Conservation (phyloP, 92 coral and sea anemone genomes). For the Ricordea florida region DNA sequence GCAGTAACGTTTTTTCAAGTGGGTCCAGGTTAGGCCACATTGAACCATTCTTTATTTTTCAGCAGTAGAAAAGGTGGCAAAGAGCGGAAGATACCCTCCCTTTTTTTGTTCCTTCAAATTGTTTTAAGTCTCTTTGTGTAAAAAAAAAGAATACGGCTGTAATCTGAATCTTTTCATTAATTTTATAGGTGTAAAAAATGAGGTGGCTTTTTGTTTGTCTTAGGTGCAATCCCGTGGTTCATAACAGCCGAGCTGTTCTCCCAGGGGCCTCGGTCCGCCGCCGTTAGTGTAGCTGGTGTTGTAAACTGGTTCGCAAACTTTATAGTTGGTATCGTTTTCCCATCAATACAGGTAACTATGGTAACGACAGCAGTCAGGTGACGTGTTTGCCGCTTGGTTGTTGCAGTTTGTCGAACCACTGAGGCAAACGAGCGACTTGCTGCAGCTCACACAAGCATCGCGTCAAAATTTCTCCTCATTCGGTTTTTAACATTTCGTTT, state of each 20-base stretch:
- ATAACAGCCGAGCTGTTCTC: slow-evolving; percentile 94
- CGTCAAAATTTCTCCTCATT: too few species aligned
- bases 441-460: too few species aligned
- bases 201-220: neutral
- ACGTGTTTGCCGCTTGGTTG: neutral
- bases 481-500: too few species aligned
- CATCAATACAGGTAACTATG: slow-evolving; percentile 78
- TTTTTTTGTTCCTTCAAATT: too few species aligned
- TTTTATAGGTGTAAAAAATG: neutral
- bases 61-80: too few species aligned
- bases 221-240: slow-evolving; percentile 98
- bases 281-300: slow-evolving; percentile 78
- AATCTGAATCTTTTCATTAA: too few species aligned
- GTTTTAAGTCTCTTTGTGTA: too few species aligned
- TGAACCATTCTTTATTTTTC: neutral
- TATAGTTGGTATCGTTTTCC: slow-evolving; percentile 84
- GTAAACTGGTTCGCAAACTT: slow-evolving; percentile 96
- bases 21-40: slow-evolving; percentile 81
- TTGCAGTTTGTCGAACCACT: neutral
- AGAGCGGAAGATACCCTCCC: too few species aligned
- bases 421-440: neutral
- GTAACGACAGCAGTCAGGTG: neutral
- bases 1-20: slow-evolving; percentile 81
- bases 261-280: slow-evolving; percentile 96
- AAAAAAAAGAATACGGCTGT: too few species aligned